Evolutionary conservation across 2,888 invertebrate genomes (phyloP).

Genomic region (Tenthredo mesomela): DNA sequence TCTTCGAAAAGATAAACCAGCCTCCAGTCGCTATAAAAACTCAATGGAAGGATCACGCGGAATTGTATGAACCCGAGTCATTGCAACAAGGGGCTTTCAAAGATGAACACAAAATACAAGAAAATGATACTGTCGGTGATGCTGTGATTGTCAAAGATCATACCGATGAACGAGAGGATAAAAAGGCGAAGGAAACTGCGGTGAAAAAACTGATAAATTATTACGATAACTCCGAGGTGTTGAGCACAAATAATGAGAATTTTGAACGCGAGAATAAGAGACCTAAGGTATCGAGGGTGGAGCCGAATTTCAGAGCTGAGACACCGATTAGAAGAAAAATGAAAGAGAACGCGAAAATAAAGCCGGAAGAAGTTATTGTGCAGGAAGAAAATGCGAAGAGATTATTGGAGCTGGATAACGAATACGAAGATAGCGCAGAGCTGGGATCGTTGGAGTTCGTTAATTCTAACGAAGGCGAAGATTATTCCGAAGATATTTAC

Average conservation of each 20-base stretch:
- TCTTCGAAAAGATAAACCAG: slow-evolving; percentile 58
- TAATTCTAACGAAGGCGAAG: slow-evolving; percentile 42
- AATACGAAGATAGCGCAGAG: slow-evolving; percentile 35
- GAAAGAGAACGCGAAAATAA: not conserved
- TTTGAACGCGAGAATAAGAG: slow-evolving; percentile 6
- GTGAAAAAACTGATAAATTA: slow-evolving; percentile 58
- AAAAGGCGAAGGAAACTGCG: slow-evolving; percentile 55
- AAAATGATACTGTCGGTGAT: slow-evolving; percentile 39
- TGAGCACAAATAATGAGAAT: not conserved
- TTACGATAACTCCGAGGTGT: slow-evolving; percentile 54
- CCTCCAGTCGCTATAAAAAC: slow-evolving; percentile 49
- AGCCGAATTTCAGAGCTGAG: not conserved
- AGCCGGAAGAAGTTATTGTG: slow-evolving; percentile 17
- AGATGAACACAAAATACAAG: slow-evolving; percentile 38
- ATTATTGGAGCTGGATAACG: not conserved
- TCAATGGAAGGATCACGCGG: slow-evolving; percentile 57
- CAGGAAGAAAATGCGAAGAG: not conserved
- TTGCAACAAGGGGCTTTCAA: slow-evolving; percentile 27
- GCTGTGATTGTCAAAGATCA: slow-evolving; percentile 50
- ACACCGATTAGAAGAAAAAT: slow-evolving; percentile 18
- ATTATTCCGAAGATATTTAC: slow-evolving; percentile 36
- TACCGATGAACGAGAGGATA: slow-evolving; percentile 53
- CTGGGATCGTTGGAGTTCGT: slow-evolving; percentile 53
- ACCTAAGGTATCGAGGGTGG: not conserved
- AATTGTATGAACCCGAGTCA: slow-evolving; percentile 65